phyloP scores from a whole-genome alignment of 2,888 invertebrate species.

The Cordylochernes scorpioides region DNA sequence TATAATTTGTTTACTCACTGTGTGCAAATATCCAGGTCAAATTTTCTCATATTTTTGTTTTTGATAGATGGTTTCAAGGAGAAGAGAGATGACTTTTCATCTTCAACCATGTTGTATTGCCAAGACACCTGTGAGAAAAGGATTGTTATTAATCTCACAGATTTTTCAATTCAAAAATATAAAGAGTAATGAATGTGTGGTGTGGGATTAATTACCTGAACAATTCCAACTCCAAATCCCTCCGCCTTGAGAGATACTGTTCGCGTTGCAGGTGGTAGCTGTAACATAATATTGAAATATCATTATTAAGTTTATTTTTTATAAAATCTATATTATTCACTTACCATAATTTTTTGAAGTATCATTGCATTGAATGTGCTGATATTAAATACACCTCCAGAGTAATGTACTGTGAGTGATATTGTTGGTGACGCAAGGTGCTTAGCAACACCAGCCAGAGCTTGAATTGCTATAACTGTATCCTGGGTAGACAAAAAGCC shows the following conservation, averaged over 20 bases:
- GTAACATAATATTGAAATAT: too few species aligned
- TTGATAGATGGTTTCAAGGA: slow-evolving; percentile 7
- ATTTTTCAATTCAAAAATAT: not conserved
- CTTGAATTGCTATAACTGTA: slow-evolving; percentile 23
- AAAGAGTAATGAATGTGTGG: not conserved
- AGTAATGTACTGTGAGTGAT: slow-evolving; percentile 10
- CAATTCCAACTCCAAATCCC: slow-evolving; percentile 14
- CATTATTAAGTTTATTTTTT: not conserved
- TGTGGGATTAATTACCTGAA: slow-evolving; percentile 9
- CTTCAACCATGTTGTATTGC: slow-evolving; percentile 13
- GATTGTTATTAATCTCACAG: not conserved
- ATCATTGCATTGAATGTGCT: slow-evolving; percentile 18
- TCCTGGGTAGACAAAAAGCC: slow-evolving; percentile 24
- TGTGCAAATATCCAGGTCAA: slow-evolving; percentile 13
- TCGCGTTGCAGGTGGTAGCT: slow-evolving; percentile 11
- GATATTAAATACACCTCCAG: slow-evolving; percentile 15
- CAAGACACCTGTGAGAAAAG: slow-evolving; percentile 10
- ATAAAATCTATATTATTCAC: slow-evolving; percentile 1
- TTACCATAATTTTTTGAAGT: slow-evolving; percentile 19
- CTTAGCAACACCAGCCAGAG: slow-evolving; percentile 20
- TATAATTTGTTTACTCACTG: slow-evolving; percentile 5
- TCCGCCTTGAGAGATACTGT: slow-evolving; percentile 9
- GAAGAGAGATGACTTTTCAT: slow-evolving; percentile 9
- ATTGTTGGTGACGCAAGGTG: slow-evolving; percentile 14
- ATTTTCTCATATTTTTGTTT: slow-evolving; percentile 10